A percentile compares a stretch with the other conserved stretches of the same genome.
phyloP scores from a whole-genome alignment of 2,113 vertebrate genomes.

The Cavia porcellus region DNA sequence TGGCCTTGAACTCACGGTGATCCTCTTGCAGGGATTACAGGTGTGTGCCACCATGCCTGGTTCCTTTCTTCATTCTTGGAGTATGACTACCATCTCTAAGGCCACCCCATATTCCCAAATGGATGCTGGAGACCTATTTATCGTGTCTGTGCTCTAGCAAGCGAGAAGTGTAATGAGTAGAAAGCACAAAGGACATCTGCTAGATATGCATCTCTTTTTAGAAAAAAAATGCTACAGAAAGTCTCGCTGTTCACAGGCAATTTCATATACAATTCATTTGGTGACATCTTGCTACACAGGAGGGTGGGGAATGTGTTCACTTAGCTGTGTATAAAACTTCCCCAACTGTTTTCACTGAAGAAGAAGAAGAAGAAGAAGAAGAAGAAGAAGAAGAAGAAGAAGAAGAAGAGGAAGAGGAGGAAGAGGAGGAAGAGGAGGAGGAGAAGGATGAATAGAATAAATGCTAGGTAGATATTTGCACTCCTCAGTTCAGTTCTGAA shows the following conservation, averaged over 20 bases:
- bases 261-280: constrained; percentile 48
- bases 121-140: neutral
- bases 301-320: constrained; percentile 53
- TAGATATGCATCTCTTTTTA: neutral
- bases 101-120: constrained; percentile 33
- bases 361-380: no score
- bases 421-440: neutral
- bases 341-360: neutral
- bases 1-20: neutral
- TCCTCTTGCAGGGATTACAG: neutral
- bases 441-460: neutral
- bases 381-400: no score
- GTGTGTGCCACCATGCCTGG: neutral
- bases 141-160: neutral
- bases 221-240: neutral
- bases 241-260: neutral
- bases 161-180: neutral
- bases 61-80: constrained; percentile 33
- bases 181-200: constrained; percentile 11
- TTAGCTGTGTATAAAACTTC: constrained; percentile 22
- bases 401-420: no score
- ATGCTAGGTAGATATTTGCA: constrained; percentile 41
- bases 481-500: constrained; percentile 61
- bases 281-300: neutral
- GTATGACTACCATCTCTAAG: neutral